phyloP scores from a whole-genome alignment of 2,797 vertebrate species.

The Channa striata region DNA sequence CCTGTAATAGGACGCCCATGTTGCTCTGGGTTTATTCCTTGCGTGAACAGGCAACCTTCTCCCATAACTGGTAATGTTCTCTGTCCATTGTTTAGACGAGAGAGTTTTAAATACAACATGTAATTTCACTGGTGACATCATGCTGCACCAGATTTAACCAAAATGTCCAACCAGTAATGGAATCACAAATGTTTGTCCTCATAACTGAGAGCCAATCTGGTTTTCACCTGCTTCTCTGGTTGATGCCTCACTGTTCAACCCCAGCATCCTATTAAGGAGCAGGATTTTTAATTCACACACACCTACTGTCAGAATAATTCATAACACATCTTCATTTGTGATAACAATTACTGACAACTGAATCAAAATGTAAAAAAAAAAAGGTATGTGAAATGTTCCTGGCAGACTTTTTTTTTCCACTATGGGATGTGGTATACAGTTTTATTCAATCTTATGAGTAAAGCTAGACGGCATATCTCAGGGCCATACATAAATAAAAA shows the following conservation, averaged over 20 bases:
- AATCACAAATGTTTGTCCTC: not conserved
- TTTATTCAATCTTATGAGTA: constrained; percentile 10
- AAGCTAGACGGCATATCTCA: constrained; percentile 16
- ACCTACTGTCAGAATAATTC: not conserved
- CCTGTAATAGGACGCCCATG: not conserved
- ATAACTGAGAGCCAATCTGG: no score
- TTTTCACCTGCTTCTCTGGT: not conserved
- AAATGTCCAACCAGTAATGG: not conserved
- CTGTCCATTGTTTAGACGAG: no score
- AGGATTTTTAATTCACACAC: not conserved
- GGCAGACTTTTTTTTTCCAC: not conserved
- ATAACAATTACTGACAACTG: not conserved
- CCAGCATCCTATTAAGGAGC: not conserved
- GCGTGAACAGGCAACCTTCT: not conserved
- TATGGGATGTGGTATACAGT: not conserved
- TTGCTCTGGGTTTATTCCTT: not conserved
- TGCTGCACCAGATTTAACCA: not conserved
- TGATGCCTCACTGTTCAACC: not conserved
- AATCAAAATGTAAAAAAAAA: not conserved
- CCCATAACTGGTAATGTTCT: not conserved
- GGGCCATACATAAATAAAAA: constrained; percentile 28
- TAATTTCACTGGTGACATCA: not conserved
- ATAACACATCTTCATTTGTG: not conserved
- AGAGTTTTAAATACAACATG: not conserved
- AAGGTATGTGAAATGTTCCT: not conserved